Evolutionary conservation across 1,140 invertebrate genomes (phyloP).

Genomic region (Pararge aegeria): DNA sequence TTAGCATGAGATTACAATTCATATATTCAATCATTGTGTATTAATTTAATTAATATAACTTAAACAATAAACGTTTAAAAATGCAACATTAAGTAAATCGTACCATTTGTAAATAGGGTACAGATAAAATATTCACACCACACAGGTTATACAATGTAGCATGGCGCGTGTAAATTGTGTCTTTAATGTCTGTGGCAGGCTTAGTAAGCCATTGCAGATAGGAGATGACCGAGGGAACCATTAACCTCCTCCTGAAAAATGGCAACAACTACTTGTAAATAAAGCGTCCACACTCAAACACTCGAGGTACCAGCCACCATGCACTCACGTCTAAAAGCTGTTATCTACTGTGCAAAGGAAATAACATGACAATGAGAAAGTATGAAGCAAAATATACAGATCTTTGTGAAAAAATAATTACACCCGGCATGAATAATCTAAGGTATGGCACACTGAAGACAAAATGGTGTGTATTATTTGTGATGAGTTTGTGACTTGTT

Average conservation of each 20-base stretch:
- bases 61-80: constrained; percentile 51
- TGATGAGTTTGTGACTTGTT: background rate
- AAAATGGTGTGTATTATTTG: constrained; percentile 20
- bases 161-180: constrained; percentile 46
- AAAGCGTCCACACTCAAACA: constrained; percentile 44
- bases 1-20: constrained; percentile 50
- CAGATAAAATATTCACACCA: constrained; percentile 43
- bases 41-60: constrained; percentile 37
- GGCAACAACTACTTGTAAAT: constrained; percentile 64
- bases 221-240: constrained; percentile 80
- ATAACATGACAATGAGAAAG: constrained; percentile 55
- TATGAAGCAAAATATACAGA: constrained; percentile 75
- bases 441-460: constrained; percentile 34
- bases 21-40: constrained; percentile 27
- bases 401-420: constrained; percentile 59
- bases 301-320: constrained; percentile 43
- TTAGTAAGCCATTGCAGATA: constrained; percentile 81
- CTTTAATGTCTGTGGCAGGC: constrained; percentile 41
- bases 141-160: constrained; percentile 39
- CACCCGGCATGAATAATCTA: constrained; percentile 41
- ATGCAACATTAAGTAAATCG: constrained; percentile 54
- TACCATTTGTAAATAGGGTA: constrained; percentile 33
- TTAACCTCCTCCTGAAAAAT: constrained; percentile 78
- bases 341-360: constrained; percentile 68
- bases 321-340: constrained; percentile 53